Percentiles rank a stretch among this genome's conserved stretches.
Conservation (phyloP, 2,888 invertebrate species). For the Chironomus riparius region DNA sequence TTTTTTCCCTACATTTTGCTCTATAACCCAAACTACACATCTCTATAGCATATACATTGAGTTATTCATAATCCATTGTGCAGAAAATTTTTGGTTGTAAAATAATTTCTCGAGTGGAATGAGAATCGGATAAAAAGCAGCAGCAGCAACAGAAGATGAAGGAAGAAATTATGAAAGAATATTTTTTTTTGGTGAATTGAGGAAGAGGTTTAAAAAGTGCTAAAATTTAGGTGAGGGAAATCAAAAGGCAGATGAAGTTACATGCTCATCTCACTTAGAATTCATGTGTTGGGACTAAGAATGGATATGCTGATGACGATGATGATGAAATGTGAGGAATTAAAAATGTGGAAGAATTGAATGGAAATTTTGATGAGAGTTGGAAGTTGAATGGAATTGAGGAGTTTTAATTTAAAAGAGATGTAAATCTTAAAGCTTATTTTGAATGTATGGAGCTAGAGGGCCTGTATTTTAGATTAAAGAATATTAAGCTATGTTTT, state of each 20-base stretch:
- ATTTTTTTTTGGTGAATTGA: not conserved
- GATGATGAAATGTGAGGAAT: not conserved
- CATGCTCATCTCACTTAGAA: not conserved
- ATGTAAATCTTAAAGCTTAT: no score
- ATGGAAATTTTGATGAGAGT: no score
- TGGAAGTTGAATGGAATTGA: no score
- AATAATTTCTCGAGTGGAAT: not conserved
- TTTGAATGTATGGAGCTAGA: no score
- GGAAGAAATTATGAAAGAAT: not conserved
- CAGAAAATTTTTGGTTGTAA: conserved; percentile 7
- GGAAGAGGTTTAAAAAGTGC: not conserved
- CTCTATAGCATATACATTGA: not conserved
- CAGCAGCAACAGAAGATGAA: not conserved
- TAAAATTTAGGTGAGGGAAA: not conserved
- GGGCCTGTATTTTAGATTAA: no score
- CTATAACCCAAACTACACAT: no score
- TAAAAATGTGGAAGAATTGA: no score
- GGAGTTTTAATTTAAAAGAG: no score
- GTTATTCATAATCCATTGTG: conserved; percentile 6
- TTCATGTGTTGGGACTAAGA: not conserved
- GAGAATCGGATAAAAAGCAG: not conserved
- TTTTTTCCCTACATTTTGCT: no score
- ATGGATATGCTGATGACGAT: not conserved
- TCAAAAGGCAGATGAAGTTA: not conserved
- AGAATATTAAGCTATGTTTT: no score